These are phyloP conservation scores for Netelia virgata DNA, from an alignment of 2,888 invertebrate genomes.

Conservation along the genomic window DNA sequence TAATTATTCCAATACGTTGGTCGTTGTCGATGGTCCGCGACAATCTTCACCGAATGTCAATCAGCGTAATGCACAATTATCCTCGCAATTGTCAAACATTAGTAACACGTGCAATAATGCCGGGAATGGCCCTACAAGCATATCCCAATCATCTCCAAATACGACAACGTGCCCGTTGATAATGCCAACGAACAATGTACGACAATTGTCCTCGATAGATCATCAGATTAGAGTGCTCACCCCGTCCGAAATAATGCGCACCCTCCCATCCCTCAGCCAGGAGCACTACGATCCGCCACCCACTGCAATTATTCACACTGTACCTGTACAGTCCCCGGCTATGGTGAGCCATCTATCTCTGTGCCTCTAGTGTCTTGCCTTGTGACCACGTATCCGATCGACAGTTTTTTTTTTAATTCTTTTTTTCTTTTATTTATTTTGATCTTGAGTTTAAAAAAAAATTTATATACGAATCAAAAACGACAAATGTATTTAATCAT, in stretches of 20 bases:
- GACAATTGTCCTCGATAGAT: conserved; percentile 87
- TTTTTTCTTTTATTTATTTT: conserved; percentile 68
- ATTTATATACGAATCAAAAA: conserved; percentile 4
- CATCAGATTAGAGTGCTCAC: conserved; percentile 95
- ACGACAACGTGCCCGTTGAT: conserved; percentile 83
- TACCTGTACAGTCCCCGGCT: conserved; percentile 85
- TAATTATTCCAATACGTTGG: conserved; percentile 76
- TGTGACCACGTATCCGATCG: conserved; percentile 81
- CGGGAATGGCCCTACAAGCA: conserved; percentile 60
- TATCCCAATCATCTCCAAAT: conserved; percentile 78
- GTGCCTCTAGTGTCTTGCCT: conserved; percentile 84
- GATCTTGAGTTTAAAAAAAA: conserved; percentile 73
- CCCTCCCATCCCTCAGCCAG: conserved; percentile 93
- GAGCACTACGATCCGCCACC: conserved; percentile 88
- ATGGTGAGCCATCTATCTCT: conserved; percentile 85
- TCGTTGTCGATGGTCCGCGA: conserved; percentile 81
- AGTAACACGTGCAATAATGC: conserved; percentile 67
- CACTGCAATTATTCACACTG: conserved; percentile 86
- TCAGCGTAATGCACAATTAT: conserved; percentile 77
- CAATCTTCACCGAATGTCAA: conserved; percentile 79
- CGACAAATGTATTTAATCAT: too few relatives aligned
- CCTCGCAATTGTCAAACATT: conserved; percentile 77
- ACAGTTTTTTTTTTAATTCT: conserved; percentile 66
- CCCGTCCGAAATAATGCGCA: conserved; percentile 96
- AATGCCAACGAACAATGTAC: conserved; percentile 85